Evolutionary conservation across 2,113 vertebrate species (phyloP).

Genomic region (Pelodiscus sinensis): DNA sequence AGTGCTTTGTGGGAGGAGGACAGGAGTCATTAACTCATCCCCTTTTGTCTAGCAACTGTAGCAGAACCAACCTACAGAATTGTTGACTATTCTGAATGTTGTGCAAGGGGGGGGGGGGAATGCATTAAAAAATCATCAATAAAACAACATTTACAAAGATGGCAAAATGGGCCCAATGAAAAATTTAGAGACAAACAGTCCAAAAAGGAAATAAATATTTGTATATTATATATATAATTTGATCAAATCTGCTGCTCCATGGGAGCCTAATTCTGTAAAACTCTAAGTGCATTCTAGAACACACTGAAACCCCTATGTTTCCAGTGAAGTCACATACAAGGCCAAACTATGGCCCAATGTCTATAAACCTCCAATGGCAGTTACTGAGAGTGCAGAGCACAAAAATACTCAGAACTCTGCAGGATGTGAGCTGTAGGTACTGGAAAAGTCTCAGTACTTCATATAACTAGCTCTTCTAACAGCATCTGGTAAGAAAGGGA

Average conservation of each 20-base stretch:
- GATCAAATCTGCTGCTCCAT: not conserved
- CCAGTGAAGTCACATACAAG: not conserved
- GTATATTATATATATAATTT: too few relatives aligned
- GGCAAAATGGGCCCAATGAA: not conserved
- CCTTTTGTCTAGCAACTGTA: not conserved
- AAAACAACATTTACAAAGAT: not conserved
- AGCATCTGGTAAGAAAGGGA: not conserved
- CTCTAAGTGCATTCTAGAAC: not conserved
- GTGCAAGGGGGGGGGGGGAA: not conserved
- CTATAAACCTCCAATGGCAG: not conserved
- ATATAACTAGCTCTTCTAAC: not conserved
- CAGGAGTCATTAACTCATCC: not conserved
- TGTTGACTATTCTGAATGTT: not conserved
- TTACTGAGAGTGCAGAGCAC: not conserved
- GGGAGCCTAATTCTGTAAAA: not conserved
- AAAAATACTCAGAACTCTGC: fast-evolving
- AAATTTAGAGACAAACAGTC: not conserved
- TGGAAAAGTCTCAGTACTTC: not conserved
- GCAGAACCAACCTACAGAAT: fast-evolving
- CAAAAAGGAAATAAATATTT: not conserved
- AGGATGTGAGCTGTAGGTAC: not conserved
- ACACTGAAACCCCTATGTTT: not conserved
- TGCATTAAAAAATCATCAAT: not conserved
- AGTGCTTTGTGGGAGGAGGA: not conserved
- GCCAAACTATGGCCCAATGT: not conserved